Conservation (phyloP, 2,888 invertebrate species). For the Athalia rosae region DNA sequence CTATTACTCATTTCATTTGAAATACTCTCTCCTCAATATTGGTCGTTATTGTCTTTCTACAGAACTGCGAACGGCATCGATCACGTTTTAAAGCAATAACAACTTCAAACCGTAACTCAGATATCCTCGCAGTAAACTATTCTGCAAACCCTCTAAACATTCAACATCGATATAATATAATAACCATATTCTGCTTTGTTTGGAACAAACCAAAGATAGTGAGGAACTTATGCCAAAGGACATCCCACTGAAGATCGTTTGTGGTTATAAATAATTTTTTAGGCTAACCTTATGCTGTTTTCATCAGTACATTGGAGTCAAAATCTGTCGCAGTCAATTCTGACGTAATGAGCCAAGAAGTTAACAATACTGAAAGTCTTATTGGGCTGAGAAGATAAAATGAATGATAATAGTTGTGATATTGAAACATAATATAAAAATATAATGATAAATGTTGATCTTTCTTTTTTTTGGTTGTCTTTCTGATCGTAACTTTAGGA, state of each 20-base stretch:
- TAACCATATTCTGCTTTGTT: neutral
- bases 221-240: too few species aligned
- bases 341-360: too few species aligned
- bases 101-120: neutral
- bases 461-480: neutral
- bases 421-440: conserved; percentile 44
- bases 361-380: neutral
- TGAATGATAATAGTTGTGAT: conserved; percentile 2
- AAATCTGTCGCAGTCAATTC: too few species aligned
- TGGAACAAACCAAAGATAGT: too few species aligned
- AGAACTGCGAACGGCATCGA: neutral
- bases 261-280: neutral
- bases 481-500: conserved; percentile 50
- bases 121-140: neutral
- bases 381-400: neutral
- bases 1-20: conserved; percentile 29
- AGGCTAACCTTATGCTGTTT: too few species aligned
- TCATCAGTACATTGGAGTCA: too few species aligned
- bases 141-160: conserved; percentile 28
- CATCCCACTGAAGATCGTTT: neutral
- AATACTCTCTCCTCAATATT: conserved; percentile 10
- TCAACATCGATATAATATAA: conserved; percentile 26
- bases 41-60: conserved; percentile 36
- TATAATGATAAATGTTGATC: conserved; percentile 18
- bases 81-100: neutral